Conservation (phyloP, 2,888 invertebrate genomes). For the Caenorhabditis sp. region DNA sequence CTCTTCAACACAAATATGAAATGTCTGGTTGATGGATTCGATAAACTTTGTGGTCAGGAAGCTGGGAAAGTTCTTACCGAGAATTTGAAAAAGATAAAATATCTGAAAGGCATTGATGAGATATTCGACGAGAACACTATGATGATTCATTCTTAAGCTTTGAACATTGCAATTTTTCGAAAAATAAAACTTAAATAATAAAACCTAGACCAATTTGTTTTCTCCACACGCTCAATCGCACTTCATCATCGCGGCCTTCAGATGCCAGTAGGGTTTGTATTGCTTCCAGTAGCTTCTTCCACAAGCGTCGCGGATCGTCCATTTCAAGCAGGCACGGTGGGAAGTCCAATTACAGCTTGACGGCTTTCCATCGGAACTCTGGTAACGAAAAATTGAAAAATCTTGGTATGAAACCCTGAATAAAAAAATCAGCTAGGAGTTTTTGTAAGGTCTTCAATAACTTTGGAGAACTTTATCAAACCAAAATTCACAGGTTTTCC, state of each 20-base stretch:
- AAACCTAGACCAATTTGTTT: slow-evolving; percentile 15
- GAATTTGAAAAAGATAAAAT: slow-evolving; percentile 39
- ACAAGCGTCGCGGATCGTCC: slow-evolving; percentile 54
- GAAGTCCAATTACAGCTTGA: slow-evolving; percentile 13
- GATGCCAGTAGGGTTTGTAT: slow-evolving; percentile 54
- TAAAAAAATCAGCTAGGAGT: no score
- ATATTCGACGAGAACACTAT: not conserved
- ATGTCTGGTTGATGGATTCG: slow-evolving; percentile 39
- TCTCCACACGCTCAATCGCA: not conserved
- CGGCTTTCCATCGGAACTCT: slow-evolving; percentile 5
- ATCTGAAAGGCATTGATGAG: slow-evolving; percentile 30
- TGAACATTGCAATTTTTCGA: not conserved
- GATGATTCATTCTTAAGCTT: not conserved
- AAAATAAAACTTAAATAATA: slow-evolving; percentile 13
- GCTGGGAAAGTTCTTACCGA: slow-evolving; percentile 25
- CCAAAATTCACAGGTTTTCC: no score
- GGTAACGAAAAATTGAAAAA: not conserved
- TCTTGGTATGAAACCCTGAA: no score
- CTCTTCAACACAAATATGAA: slow-evolving; percentile 29
- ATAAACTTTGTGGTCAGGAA: slow-evolving; percentile 32
- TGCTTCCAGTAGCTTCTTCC: slow-evolving; percentile 61
- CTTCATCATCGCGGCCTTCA: slow-evolving; percentile 31
- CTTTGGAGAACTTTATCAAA: no score
- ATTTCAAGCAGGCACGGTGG: slow-evolving; percentile 54
- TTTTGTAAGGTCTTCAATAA: not conserved